phyloP scores from a whole-genome alignment of 2,113 vertebrate species.

The Sinocyclocheilus rhinocerous region DNA sequence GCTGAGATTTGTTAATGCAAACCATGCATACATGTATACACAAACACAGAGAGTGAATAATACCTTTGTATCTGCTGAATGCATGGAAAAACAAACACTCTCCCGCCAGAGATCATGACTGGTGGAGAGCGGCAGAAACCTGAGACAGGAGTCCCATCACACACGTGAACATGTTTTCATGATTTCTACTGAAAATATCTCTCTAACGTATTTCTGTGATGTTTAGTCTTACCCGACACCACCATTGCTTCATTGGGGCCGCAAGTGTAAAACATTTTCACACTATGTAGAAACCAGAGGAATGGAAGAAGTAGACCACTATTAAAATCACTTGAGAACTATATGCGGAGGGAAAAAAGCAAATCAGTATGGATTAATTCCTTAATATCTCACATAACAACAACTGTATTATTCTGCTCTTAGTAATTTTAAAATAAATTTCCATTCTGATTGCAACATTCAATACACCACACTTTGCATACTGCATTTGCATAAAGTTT shows the following conservation, averaged over 20 bases:
- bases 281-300: constrained; percentile 41
- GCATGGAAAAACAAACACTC: constrained; percentile 87
- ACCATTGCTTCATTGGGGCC: constrained; percentile 97
- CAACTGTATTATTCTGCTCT: neutral
- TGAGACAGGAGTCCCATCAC: constrained; percentile 55
- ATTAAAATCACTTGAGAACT: neutral
- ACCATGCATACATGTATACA: neutral
- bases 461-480: neutral
- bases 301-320: neutral
- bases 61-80: constrained; percentile 89
- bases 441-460: neutral
- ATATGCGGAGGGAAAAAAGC: neutral
- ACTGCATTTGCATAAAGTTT: neutral
- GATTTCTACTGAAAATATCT: neutral
- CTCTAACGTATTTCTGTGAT: neutral
- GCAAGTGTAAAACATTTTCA: constrained; percentile 87
- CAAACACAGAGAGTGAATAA: constrained; percentile 9
- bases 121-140: constrained; percentile 87
- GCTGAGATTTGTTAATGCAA: neutral
- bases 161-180: neutral
- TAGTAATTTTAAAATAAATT: neutral
- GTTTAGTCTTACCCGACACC: constrained; percentile 81
- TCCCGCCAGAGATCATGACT: constrained; percentile 87
- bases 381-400: neutral
- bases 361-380: neutral